Percentiles rank a stretch among this genome's conserved stretches.
Evolutionary conservation across 2,888 invertebrate genomes (phyloP).

Genomic region (Ptilodon capucinus): DNA sequence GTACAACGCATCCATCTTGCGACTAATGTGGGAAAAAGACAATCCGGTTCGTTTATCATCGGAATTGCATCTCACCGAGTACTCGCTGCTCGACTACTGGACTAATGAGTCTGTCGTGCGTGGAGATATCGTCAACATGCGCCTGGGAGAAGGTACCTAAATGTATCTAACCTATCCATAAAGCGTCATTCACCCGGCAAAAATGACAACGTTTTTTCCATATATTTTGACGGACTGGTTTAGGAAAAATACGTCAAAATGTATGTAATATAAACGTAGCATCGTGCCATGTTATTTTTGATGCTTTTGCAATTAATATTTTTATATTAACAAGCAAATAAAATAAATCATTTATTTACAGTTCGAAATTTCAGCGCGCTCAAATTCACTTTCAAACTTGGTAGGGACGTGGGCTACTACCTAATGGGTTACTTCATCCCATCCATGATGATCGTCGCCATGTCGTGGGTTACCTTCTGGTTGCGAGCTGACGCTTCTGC

Average conservation of each 20-base stretch:
- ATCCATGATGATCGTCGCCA: slow-evolving; percentile 92
- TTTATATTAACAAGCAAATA: slow-evolving; percentile 7
- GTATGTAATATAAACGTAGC: slow-evolving; percentile 14
- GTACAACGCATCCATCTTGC: slow-evolving; percentile 89
- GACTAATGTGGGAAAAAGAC: slow-evolving; percentile 88
- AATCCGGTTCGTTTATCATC: slow-evolving; percentile 89
- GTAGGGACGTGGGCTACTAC: slow-evolving; percentile 92
- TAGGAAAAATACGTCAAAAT: too few species aligned
- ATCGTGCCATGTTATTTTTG: slow-evolving; percentile 31
- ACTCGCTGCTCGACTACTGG: slow-evolving; percentile 87
- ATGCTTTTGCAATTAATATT: slow-evolving; percentile 18
- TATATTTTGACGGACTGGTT: too few species aligned
- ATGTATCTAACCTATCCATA: slow-evolving; percentile 57
- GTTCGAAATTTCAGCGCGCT: slow-evolving; percentile 92
- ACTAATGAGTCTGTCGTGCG: slow-evolving; percentile 87
- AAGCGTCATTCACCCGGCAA: too few species aligned
- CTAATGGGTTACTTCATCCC: slow-evolving; percentile 95
- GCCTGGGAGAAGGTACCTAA: slow-evolving; percentile 87
- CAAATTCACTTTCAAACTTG: slow-evolving; percentile 89
- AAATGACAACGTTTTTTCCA: too few species aligned
- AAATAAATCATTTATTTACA: slow-evolving; percentile 57
- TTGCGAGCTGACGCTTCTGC: slow-evolving; percentile 93
- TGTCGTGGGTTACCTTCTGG: slow-evolving; percentile 96
- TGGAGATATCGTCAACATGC: slow-evolving; percentile 85
- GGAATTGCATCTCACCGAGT: slow-evolving; percentile 91